These are phyloP conservation scores for Papilio helenus DNA, from an alignment of 1,140 invertebrate genomes.

Conservation along the genomic window DNA sequence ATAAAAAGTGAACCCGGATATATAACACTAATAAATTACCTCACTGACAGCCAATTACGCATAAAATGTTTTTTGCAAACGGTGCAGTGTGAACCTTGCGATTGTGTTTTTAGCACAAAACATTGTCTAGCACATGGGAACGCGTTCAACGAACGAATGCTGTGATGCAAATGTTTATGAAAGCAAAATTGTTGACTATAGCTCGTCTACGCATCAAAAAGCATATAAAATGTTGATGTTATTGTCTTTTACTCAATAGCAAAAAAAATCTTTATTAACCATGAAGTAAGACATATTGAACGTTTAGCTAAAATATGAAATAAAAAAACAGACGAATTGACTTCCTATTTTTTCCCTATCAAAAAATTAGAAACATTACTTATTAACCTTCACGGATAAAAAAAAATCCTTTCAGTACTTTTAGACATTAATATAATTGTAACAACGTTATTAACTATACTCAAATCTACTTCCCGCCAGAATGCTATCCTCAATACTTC, in stretches of 20 bases:
- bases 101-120: constrained; percentile 28
- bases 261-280: no score
- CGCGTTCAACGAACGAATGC: not conserved
- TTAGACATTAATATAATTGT: no score
- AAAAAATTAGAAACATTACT: no score
- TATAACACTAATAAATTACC: not conserved
- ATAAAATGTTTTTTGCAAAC: constrained; percentile 23
- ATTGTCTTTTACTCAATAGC: not conserved
- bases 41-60: constrained; percentile 10
- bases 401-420: no score
- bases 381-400: no score
- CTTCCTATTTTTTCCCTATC: no score
- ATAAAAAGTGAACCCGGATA: constrained; percentile 10
- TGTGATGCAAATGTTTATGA: constrained; percentile 21
- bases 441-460: no score
- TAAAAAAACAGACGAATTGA: no score
- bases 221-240: not conserved
- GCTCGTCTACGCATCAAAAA: not conserved
- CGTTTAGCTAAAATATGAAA: no score
- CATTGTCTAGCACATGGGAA: constrained; percentile 29
- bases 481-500: no score
- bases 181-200: constrained; percentile 17
- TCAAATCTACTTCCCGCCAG: no score
- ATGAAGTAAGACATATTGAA: no score
- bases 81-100: not conserved